A percentile compares a stretch with the other conserved stretches of the same genome.
Conservation (phyloP, 1,140 invertebrate species). For the Brachionus plicatilis region DNA sequence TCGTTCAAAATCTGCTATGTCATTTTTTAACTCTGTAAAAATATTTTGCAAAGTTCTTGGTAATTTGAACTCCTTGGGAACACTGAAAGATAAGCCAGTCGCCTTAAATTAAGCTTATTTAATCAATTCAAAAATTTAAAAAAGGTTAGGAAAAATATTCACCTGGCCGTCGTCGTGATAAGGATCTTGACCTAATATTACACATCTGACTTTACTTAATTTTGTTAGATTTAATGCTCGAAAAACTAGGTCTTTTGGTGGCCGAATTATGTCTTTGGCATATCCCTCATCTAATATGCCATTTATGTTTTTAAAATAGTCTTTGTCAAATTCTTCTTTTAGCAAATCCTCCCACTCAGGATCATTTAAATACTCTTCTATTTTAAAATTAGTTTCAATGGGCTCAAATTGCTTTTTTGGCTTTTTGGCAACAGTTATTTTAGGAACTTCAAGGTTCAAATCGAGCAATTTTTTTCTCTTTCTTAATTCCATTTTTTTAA, state of each 20-base stretch:
- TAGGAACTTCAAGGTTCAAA: background rate
- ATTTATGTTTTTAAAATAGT: conserved; percentile 31
- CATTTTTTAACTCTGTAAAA: conserved; percentile 32
- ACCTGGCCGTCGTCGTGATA: conserved; percentile 38
- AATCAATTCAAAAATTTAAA: background rate
- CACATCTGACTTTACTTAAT: conserved; percentile 11
- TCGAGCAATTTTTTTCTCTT: background rate
- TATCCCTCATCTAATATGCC: background rate
- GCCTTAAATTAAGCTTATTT: background rate
- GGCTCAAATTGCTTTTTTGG: background rate
- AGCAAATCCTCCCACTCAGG: background rate
- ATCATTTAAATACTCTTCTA: conserved; percentile 13
- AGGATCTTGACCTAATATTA: conserved; percentile 41
- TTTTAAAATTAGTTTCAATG: background rate
- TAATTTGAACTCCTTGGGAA: background rate
- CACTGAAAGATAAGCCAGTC: conserved; percentile 31
- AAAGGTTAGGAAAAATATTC: background rate
- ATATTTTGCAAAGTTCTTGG: conserved; percentile 39
- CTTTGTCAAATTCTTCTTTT: background rate
- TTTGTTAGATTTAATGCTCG: conserved; percentile 12
- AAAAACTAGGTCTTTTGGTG: conserved; percentile 39
- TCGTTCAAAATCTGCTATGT: conserved; percentile 1
- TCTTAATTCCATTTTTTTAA: background rate
- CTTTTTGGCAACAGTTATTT: background rate
- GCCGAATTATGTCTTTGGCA: background rate